Evolutionary conservation across 1,140 invertebrate genomes (phyloP).

Genomic region (Drusus annulatus): DNA sequence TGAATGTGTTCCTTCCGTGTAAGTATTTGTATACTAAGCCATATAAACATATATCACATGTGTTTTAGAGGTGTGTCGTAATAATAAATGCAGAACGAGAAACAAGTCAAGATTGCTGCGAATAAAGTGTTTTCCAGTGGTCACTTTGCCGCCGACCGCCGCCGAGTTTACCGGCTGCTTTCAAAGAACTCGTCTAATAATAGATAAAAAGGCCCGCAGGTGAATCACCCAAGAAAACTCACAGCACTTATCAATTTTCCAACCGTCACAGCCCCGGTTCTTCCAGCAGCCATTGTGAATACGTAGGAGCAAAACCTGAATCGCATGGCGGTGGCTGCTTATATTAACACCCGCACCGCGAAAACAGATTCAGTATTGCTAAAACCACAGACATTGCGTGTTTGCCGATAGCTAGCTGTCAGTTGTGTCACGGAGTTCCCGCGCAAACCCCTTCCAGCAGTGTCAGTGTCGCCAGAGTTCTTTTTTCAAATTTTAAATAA

Average conservation of each 20-base stretch:
- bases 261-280: constrained; percentile 6
- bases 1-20: too few relatives aligned
- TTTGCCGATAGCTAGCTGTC: constrained; percentile 26
- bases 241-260: constrained; percentile 32
- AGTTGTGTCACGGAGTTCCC: constrained; percentile 24
- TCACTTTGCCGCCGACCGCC: background rate
- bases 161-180: background rate
- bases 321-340: background rate
- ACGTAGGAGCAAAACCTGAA: constrained; percentile 4
- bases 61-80: too few relatives aligned
- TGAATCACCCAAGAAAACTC: constrained; percentile 28
- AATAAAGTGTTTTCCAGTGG: too few relatives aligned
- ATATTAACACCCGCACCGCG: constrained; percentile 30
- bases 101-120: too few relatives aligned
- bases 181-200: constrained; percentile 22
- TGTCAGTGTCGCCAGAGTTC: constrained; percentile 17
- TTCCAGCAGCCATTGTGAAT: background rate
- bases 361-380: constrained; percentile 37
- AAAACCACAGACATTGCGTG: constrained; percentile 31
- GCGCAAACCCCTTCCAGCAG: constrained; percentile 29
- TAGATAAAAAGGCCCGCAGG: constrained; percentile 28
- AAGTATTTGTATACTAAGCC: too few relatives aligned
- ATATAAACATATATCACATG: too few relatives aligned
- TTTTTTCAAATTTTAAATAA: constrained; percentile 35
- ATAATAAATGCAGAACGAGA: too few relatives aligned